These are phyloP conservation scores for Ctenomys sociabilis DNA, from an alignment of 2,113 vertebrate genomes.

Conservation along the genomic window DNA sequence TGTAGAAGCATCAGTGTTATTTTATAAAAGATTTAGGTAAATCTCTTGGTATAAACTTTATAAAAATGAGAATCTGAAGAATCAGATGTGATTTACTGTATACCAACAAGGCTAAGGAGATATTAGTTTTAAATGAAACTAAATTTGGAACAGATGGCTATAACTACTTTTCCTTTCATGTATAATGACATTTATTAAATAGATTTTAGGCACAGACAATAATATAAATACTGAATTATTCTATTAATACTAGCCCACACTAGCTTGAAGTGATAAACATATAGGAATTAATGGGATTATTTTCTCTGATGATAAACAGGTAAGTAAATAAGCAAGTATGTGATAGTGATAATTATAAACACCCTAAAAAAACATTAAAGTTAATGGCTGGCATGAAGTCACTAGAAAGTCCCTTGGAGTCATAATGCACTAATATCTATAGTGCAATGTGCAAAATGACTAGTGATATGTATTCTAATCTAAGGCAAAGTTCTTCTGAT, in stretches of 20 bases:
- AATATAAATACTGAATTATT: neutral
- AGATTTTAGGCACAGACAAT: neutral
- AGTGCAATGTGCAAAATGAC: constrained; percentile 25
- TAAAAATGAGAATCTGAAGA: constrained; percentile 25
- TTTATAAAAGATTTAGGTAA: neutral
- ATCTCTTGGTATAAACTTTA: constrained; percentile 38
- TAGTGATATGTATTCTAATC: constrained; percentile 43
- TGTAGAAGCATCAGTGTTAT: constrained; percentile 21
- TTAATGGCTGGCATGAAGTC: neutral
- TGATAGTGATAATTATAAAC: neutral
- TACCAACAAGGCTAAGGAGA: constrained; percentile 20
- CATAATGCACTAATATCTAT: neutral
- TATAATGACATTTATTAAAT: neutral
- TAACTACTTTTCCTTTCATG: neutral
- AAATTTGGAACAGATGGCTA: constrained; percentile 46
- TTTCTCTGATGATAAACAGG: neutral
- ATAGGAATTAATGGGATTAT: neutral
- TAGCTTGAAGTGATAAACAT: neutral
- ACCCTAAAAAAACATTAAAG: neutral
- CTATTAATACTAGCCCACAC: neutral
- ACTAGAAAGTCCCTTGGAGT: neutral
- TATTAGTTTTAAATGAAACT: constrained; percentile 50
- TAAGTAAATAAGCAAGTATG: neutral
- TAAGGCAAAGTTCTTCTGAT: neutral
- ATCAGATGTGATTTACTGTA: constrained; percentile 51